A percentile compares a stretch with the other conserved stretches of the same genome.
These are phyloP conservation scores for Pogonomyrmex barbatus DNA, from an alignment of 1,140 invertebrate genomes.

Conservation along the genomic window DNA sequence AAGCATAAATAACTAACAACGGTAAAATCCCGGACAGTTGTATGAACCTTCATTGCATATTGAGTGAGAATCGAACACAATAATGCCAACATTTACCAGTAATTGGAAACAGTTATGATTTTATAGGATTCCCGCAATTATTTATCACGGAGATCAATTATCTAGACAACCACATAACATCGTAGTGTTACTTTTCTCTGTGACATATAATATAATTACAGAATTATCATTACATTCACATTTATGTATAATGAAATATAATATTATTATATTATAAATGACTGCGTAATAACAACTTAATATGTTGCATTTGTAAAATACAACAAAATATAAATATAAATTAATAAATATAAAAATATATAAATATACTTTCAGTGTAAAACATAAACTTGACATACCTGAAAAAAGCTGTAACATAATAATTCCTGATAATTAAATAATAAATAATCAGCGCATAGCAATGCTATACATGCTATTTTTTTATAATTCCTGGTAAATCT, in stretches of 20 bases:
- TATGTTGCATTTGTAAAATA: not conserved
- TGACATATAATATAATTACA: conserved; percentile 34
- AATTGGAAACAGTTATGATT: conserved; percentile 38
- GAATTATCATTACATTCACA: not conserved
- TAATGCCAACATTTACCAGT: conserved; percentile 37
- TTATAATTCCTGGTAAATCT: not conserved
- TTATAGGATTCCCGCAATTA: conserved; percentile 43
- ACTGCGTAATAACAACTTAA: not conserved
- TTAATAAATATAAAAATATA: not conserved
- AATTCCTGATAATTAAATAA: not conserved
- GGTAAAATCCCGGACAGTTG: conserved; percentile 23
- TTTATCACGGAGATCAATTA: conserved; percentile 43
- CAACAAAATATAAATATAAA: not conserved
- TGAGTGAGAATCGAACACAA: conserved; percentile 53
- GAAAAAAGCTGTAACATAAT: too few relatives aligned
- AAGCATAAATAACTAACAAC: conserved; percentile 44
- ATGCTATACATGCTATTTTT: not conserved
- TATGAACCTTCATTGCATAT: conserved; percentile 50
- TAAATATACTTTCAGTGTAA: not conserved
- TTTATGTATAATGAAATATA: not conserved
- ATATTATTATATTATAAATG: not conserved
- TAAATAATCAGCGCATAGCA: not conserved
- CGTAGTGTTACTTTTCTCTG: not conserved
- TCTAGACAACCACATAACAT: not conserved
- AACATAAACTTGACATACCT: not conserved